Evolutionary conservation across 2,888 invertebrate genomes (phyloP), one percentile per base, ranked within the genome.

Genomic region (Priocnemis perturbator): DNA sequence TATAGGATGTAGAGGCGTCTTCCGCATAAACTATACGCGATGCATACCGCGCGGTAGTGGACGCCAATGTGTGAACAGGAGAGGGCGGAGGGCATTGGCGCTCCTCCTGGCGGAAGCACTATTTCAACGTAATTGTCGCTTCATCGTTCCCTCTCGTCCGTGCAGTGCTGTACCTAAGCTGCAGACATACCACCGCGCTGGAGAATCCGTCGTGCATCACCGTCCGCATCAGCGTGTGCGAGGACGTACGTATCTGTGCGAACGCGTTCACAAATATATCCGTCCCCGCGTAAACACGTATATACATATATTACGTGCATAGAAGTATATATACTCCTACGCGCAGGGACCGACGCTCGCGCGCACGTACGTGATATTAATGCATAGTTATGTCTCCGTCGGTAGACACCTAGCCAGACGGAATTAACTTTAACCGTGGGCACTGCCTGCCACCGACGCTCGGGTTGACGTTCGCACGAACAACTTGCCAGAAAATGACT

Each of bases 121-220:
- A 87, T 87, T 87, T 87, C 87, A 87, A 82, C 83, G 83, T 87
- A 87, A 87, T 87, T 87, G 87, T 86, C 79, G 80, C 77, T 79
- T 81, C 83, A 81, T 84, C 84, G 83, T 82, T 76, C 79, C 81
- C 77, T 78, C 77, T 82, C 74, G 72, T 69, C 71, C 81, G 77
- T 69, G 23, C 69, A 52, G 58, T 58, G 56, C 68, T 74, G 68
- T 74, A 72, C 69, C 74, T 66, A 67, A 69, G 74, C 71, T 61
- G 60, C 60, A 64, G 71, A 68, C 73, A 73, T 69, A 67, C 72
- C 74, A 53, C 11, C 59, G 57, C 50, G 26, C 67, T 47, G 55
- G 74, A 64, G 75, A 79, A 73, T 79, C 59, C 77, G 62, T 61
- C 45, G 37, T 37, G 37, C 37, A 37, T 37, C 17, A 15, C 17